phyloP scores from a whole-genome alignment of 2,797 vertebrate species.

The Triplophysa yarkandensis region DNA sequence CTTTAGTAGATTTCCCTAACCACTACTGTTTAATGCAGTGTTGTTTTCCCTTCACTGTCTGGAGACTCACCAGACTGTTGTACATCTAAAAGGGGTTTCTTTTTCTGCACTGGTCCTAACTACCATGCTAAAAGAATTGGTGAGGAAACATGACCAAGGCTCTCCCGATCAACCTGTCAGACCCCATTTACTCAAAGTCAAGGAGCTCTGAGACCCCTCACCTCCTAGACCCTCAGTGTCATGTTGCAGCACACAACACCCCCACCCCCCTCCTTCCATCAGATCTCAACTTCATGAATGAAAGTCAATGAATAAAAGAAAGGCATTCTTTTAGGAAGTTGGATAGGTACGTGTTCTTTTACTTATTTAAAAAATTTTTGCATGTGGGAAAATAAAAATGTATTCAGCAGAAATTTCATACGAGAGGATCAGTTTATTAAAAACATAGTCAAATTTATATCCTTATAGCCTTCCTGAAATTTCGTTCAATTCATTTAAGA shows the following conservation, averaged over 20 bases:
- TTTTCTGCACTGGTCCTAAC: slow-evolving; percentile 38
- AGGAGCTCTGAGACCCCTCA: slow-evolving; percentile 55
- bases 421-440: too few species aligned
- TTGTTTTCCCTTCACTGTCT: slow-evolving; percentile 3
- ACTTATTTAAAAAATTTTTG: too few species aligned
- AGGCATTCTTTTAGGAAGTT: too few species aligned
- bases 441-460: too few species aligned
- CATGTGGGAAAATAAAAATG: not conserved
- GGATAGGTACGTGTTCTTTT: too few species aligned
- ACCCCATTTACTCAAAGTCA: slow-evolving; percentile 55
- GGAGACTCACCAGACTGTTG: slow-evolving; percentile 29
- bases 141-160: slow-evolving; percentile 58
- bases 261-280: slow-evolving; percentile 32
- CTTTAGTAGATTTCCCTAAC: not conserved
- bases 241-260: slow-evolving; percentile 49
- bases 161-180: slow-evolving; percentile 56
- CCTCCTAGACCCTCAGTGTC: slow-evolving; percentile 56
- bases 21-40: not conserved
- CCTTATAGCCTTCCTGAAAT: too few species aligned
- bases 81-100: slow-evolving; percentile 42
- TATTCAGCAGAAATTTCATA: too few species aligned
- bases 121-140: slow-evolving; percentile 31
- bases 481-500: not conserved
- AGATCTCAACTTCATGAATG: slow-evolving; percentile 56
- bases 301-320: slow-evolving; percentile 34